These are phyloP conservation scores for Arizona elegans DNA, from an alignment of 2,113 vertebrate species.

Conservation along the genomic window DNA sequence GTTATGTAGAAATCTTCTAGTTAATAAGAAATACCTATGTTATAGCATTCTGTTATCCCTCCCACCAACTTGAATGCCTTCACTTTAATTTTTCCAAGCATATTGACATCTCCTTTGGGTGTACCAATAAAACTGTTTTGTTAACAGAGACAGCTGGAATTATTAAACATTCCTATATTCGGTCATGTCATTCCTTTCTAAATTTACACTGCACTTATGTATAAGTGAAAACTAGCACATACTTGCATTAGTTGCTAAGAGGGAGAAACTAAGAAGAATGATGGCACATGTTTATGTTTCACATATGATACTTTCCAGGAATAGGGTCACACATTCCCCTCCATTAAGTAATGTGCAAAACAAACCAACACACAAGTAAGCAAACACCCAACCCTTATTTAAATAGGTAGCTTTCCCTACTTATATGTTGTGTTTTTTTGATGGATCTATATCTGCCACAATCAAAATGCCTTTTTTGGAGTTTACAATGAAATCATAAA, in stretches of 20 bases:
- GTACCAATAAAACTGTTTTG: neutral
- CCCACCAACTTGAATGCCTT: neutral
- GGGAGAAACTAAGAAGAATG: neutral
- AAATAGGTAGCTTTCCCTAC: neutral
- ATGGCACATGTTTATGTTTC: neutral
- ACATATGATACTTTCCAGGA: neutral
- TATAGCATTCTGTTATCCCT: neutral
- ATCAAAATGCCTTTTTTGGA: neutral
- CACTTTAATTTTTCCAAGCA: neutral
- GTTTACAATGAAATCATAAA: neutral
- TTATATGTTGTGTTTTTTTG: neutral
- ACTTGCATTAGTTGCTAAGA: neutral
- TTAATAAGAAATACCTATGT: neutral
- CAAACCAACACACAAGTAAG: neutral
- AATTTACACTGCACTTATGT: neutral
- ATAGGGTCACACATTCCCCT: neutral
- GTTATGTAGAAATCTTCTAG: neutral
- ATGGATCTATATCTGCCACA: neutral
- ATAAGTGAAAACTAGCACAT: neutral
- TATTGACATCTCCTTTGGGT: neutral
- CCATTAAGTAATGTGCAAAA: neutral
- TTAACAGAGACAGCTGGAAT: neutral
- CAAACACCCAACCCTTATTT: neutral
- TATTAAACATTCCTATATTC: neutral
- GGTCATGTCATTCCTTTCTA: neutral